Evolutionary conservation across 2,888 invertebrate genomes (phyloP), one percentile per base, ranked within the genome.

Genomic region (Pristionchus arcanus): DNA sequence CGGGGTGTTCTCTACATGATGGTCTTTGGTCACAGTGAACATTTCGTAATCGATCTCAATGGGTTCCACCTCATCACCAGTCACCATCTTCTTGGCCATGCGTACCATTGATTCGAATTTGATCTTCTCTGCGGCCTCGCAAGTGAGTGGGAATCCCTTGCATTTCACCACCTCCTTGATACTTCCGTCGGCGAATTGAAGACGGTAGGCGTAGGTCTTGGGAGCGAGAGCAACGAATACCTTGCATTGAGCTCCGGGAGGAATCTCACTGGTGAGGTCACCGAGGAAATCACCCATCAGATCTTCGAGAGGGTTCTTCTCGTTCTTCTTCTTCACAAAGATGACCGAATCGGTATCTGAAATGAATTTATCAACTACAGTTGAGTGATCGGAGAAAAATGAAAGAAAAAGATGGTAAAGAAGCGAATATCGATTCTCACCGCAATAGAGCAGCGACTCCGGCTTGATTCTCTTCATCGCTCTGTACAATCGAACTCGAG

Each of bases 161-260:
- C 81, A 42, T 49, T 81, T 81, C 42, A 81, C 81, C 37, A 81
- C 81, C 81, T 81, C 81, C 42, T 81, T 81, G 42, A 81, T 13
- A 42, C 15, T 37, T 42, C 81, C 81, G 42, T 81, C 81, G 13
- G 11, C 42, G 49, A 42, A 81, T 49, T 49, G 81, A 4, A 81
- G 42, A 25, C 81, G 81, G 25, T 81, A 81, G 19, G 83, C 49
- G 83, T 83, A 83, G 19, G 53, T 83, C 83, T 83, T 83, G 11
- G 83, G 83, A 15, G 83, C 83, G 83, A 53, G 83, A 9, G 83
- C 83, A 13, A 83, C 83, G 53, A 83, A 83, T 53, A 53, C 5
- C 3, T 15, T n/a, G 83, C 83, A 83, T 5, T 7, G n/a, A 7
- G 83, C 49, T n/a, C 19, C 19, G 83, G 53, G 7, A 19, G 83